phyloP scores from a whole-genome alignment of 1,140 invertebrate species.

The Pararge aegeria region DNA sequence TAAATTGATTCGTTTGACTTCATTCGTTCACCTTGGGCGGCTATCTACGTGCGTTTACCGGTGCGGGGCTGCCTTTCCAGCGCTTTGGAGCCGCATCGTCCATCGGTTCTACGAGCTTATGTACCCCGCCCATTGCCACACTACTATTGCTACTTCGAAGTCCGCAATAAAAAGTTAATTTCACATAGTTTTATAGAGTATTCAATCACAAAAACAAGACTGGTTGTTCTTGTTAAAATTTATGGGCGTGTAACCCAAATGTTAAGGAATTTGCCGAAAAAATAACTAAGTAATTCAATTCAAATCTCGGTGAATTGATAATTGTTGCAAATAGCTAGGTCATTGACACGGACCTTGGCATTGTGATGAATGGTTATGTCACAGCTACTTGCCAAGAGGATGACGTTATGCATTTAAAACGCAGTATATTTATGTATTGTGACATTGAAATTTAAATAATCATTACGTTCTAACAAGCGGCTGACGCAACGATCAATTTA shows the following conservation, averaged over 20 bases:
- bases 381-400: constrained; percentile 43
- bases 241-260: too few relatives aligned
- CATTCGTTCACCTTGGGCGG: too few relatives aligned
- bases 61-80: too few relatives aligned
- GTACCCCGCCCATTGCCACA: too few relatives aligned
- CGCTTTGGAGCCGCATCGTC: too few relatives aligned
- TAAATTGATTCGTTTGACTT: too few relatives aligned
- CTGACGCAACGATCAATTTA: background rate
- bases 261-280: background rate
- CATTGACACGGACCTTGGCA: constrained; percentile 52
- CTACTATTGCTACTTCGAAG: too few relatives aligned
- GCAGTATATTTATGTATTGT: constrained; percentile 11
- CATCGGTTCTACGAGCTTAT: too few relatives aligned
- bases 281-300: background rate
- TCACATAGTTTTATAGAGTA: too few relatives aligned
- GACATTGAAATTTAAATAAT: background rate
- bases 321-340: constrained; percentile 27
- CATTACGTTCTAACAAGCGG: background rate
- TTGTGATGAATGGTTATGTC: constrained; percentile 44
- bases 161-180: too few relatives aligned
- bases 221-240: background rate
- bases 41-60: too few relatives aligned
- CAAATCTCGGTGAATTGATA: background rate
- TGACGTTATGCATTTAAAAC: constrained; percentile 24
- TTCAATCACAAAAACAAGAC: too few relatives aligned